These are phyloP conservation scores for Agrenia bidenticulata DNA, from an alignment of 2,888 invertebrate species.

Conservation along the genomic window DNA sequence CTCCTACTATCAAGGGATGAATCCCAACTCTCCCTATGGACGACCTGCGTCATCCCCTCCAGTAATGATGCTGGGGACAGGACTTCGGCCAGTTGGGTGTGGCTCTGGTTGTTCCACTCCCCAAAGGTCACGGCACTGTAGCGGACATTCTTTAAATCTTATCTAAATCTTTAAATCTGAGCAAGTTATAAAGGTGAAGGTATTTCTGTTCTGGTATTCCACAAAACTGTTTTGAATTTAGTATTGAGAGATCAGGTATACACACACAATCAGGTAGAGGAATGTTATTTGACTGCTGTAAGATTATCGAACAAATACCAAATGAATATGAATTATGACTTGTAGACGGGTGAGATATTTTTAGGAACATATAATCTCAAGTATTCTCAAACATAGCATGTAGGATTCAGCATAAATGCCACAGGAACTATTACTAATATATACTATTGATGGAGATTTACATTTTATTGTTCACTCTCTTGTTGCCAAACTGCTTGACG, in stretches of 20 bases:
- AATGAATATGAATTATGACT: too few species aligned
- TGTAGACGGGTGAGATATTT: too few species aligned
- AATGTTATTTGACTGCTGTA: too few species aligned
- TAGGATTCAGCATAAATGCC: too few species aligned
- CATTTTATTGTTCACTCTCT: neutral
- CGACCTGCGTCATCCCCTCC: slow-evolving; percentile 51
- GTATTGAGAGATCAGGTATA: too few species aligned
- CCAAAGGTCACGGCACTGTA: slow-evolving; percentile 49
- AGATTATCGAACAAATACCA: too few species aligned
- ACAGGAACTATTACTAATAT: too few species aligned
- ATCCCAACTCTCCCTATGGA: slow-evolving; percentile 28
- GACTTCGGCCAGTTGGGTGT: slow-evolving; percentile 29
- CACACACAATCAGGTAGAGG: too few species aligned
- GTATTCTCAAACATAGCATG: too few species aligned
- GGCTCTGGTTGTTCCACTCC: slow-evolving; percentile 46
- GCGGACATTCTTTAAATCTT: slow-evolving; percentile 40
- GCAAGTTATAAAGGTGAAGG: neutral
- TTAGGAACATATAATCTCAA: too few species aligned
- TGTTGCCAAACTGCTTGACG: slow-evolving; percentile 9
- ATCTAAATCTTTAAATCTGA: neutral
- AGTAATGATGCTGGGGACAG: slow-evolving; percentile 40
- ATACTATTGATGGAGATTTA: too few species aligned
- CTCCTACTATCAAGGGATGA: slow-evolving; percentile 40
- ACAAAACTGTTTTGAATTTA: neutral
- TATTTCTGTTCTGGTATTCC: neutral